These are phyloP conservation scores for Alouatta palliata DNA, from an alignment of 2,113 vertebrate species.

Conservation along the genomic window DNA sequence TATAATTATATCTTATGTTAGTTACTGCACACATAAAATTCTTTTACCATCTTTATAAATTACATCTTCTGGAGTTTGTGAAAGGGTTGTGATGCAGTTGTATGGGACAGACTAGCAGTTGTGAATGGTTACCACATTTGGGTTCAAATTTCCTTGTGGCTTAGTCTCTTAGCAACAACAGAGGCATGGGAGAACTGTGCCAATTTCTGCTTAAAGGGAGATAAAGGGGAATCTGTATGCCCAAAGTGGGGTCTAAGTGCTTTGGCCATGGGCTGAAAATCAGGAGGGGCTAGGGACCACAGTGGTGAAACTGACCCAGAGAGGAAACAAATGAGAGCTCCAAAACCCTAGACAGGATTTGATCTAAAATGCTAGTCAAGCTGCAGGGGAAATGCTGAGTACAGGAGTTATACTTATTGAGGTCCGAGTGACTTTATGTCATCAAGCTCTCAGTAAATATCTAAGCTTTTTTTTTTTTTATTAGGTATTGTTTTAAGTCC, in stretches of 20 bases:
- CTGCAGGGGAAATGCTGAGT: neutral
- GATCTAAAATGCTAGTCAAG: neutral
- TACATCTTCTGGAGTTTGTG: neutral
- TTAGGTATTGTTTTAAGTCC: neutral
- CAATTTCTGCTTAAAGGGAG: slow-evolving; percentile 14
- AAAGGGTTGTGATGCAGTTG: neutral
- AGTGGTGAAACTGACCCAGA: neutral
- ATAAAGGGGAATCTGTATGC: neutral
- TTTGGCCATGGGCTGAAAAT: neutral
- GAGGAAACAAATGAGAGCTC: neutral
- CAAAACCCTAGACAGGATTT: slow-evolving; percentile 7
- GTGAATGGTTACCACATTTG: slow-evolving; percentile 27
- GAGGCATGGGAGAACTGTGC: neutral
- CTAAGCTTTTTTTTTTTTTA: neutral
- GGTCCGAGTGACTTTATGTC: neutral
- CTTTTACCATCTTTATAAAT: neutral
- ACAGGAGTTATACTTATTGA: neutral
- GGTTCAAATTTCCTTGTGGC: slow-evolving; percentile 29
- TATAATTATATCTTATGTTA: neutral
- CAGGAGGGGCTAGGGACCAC: neutral
- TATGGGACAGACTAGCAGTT: neutral
- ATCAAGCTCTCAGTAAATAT: neutral
- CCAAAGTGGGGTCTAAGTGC: neutral
- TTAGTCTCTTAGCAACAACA: slow-evolving; percentile 3
- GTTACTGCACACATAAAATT: neutral